phyloP scores from a whole-genome alignment of 2,888 invertebrate species.

The Protophormia terraenovae region DNA sequence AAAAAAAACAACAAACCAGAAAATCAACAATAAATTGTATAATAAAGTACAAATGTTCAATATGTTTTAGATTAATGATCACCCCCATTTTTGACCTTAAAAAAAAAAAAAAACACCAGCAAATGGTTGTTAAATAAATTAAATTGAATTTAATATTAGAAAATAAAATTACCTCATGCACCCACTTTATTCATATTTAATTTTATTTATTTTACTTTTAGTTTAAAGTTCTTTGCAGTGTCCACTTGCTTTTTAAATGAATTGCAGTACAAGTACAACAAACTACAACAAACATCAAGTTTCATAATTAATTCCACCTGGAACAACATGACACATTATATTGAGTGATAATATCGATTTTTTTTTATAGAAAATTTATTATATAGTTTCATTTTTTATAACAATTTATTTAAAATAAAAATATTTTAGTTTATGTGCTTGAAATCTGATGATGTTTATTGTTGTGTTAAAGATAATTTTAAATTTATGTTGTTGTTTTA shows the following conservation, averaged over 20 bases:
- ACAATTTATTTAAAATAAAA: too few species aligned
- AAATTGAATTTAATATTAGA: neutral
- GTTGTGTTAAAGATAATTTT: neutral
- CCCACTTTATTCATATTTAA: slow-evolving; percentile 5
- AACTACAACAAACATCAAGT: neutral
- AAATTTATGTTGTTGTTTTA: neutral
- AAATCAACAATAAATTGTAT: neutral
- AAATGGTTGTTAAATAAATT: neutral
- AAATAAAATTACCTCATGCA: slow-evolving; percentile 16
- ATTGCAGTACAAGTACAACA: too few species aligned
- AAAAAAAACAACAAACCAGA: neutral
- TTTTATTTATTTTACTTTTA: slow-evolving; percentile 16
- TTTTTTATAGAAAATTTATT: slow-evolving; percentile 11
- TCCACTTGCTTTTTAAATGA: neutral
- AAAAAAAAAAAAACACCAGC: neutral
- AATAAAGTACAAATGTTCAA: slow-evolving; percentile 24
- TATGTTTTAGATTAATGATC: slow-evolving; percentile 47
- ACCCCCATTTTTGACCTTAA: slow-evolving; percentile 52
- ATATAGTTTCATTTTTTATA: neutral
- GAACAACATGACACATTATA: slow-evolving; percentile 40
- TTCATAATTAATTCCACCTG: slow-evolving; percentile 46
- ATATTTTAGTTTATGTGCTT: neutral
- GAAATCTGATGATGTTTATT: slow-evolving; percentile 10
- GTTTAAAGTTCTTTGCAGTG: neutral
- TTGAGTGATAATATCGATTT: slow-evolving; percentile 28